Base-by-base conservation (phyloP, 2,113 vertebrate genomes). In the Salvelinus sp. region DNA sequence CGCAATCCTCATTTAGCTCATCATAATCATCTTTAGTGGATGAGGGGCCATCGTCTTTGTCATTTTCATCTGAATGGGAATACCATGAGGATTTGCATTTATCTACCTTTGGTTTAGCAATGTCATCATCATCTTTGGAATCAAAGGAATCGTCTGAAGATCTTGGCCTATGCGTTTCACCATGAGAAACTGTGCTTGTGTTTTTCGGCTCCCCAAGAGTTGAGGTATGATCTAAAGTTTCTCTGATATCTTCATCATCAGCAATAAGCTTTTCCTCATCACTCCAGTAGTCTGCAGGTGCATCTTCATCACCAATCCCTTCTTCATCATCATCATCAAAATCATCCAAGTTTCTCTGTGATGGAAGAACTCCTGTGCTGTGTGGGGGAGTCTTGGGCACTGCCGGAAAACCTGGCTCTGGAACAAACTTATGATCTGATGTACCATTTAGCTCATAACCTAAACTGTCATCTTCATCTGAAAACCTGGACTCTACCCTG, bases 401-500 rank as follows among this genome's bases (percentile, higher is more conserved):
- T 50, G 10, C 62, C 44, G 72, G 25, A 38, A 64, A 72, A 70
- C 20, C 60, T 25, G 22, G 10, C 18, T 69, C 50, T 28, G 48
- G 58, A 48, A 50, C 27, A 4, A 25, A 75, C 3, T 73, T 79
- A 77, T 77, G 82, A 48, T 60, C 66, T 1, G 28, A 22, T 65
- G 77, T 47, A 25, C 0, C 33, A 4, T 69, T 20, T 13, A 16
- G 48, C 58, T 89, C 84, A 54, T 70, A 84, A 3, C 78, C 84
- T 5, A 83, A 25, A 66, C 86, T 91, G 22, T 93, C 92, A 2
- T 94, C 92, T 68, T 93, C 90, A 81, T 93, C 90, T 2, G 91
- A 93, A 78, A 90, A 87, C 33, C 85, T 89, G 0, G 91, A 91
- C 48, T 92, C 89, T 6, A 93, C 91, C 25, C 90, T 89, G 30